Evolutionary conservation across 2,113 vertebrate species (phyloP).

Genomic region (Scolopax mira): DNA sequence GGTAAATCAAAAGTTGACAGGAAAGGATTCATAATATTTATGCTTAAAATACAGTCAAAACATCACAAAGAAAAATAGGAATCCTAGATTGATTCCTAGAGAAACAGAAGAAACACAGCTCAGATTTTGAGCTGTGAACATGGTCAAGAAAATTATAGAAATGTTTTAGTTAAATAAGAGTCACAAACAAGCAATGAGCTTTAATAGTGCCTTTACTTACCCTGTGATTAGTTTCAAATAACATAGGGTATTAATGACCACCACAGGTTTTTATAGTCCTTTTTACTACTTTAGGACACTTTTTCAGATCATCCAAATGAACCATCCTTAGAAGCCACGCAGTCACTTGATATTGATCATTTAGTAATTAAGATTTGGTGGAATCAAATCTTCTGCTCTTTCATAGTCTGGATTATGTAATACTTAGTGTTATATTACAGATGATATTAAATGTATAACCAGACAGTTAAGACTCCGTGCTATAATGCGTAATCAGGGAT

Average conservation of each 20-base stretch:
- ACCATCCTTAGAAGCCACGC: not conserved
- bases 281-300: not conserved
- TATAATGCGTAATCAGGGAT: not conserved
- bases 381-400: not conserved
- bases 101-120: not conserved
- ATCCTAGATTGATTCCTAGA: not conserved
- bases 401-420: not conserved
- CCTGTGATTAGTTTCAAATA: not conserved
- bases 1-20: constrained; percentile 38
- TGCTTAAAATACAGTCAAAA: not conserved
- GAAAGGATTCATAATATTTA: constrained; percentile 36
- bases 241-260: not conserved
- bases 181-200: not conserved
- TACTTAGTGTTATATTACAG: not conserved
- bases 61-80: not conserved
- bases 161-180: not conserved
- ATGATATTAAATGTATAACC: not conserved
- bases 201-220: not conserved
- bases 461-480: not conserved
- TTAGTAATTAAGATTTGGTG: not conserved
- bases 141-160: not conserved
- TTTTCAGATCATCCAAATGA: not conserved
- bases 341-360: not conserved
- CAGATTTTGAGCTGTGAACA: not conserved
- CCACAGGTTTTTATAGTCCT: not conserved